Conservation (phyloP, 2,113 vertebrate genomes). For the Labeo rohita region DNA sequence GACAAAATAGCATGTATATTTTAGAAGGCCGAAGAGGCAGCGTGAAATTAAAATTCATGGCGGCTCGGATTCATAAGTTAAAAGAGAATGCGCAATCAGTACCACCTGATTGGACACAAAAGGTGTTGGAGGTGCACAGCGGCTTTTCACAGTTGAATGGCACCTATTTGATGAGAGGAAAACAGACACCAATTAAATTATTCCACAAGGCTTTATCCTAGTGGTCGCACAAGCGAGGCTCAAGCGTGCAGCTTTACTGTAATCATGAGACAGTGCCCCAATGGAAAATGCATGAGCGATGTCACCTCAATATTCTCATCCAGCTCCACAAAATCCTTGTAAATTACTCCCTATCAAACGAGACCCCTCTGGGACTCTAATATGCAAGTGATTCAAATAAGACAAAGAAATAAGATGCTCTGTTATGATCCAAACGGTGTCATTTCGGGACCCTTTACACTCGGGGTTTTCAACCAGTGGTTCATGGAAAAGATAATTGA, state of each 20-base stretch:
- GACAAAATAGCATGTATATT: conserved; percentile 68
- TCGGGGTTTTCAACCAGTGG: background rate
- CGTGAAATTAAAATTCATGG: conserved; percentile 64
- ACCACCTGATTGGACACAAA: conserved; percentile 63
- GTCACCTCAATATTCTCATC: conserved; percentile 60
- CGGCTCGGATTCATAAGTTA: conserved; percentile 59
- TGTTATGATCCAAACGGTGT: background rate
- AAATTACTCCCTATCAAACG: conserved; percentile 58
- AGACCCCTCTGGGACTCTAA: conserved; percentile 67
- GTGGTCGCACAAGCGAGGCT: conserved; percentile 64
- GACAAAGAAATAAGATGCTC: background rate
- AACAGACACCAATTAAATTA: conserved; percentile 77
- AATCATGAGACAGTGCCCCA: conserved; percentile 57
- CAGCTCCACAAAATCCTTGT: conserved; percentile 56
- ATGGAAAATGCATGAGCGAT: conserved; percentile 50
- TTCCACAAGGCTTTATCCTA: conserved; percentile 74
- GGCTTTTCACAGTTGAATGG: conserved; percentile 62
- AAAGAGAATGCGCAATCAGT: conserved; percentile 61
- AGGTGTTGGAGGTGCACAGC: conserved; percentile 60
- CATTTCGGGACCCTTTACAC: background rate
- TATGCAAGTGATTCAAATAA: conserved; percentile 17
- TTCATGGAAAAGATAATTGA: background rate
- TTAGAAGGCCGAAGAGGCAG: conserved; percentile 62
- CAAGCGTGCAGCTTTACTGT: conserved; percentile 52
- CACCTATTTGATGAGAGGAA: conserved; percentile 69